phyloP scores from a whole-genome alignment of 2,797 vertebrate species.

The Dendrocincla tyrannina region DNA sequence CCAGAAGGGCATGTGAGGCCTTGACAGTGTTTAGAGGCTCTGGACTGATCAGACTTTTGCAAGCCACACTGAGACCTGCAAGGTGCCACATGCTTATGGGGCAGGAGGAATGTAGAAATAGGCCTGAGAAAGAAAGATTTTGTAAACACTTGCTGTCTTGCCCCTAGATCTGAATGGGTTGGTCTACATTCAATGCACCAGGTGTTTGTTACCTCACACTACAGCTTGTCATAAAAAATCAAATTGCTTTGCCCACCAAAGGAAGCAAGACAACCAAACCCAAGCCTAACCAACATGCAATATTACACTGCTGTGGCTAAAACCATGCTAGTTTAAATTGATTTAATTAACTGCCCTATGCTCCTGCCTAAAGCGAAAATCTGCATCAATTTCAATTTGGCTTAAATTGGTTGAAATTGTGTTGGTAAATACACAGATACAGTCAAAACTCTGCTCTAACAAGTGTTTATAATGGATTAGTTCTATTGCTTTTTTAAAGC shows the following conservation, averaged over 20 bases:
- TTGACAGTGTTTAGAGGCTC: not conserved
- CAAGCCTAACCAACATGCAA: not conserved
- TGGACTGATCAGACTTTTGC: not conserved
- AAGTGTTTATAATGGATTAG: slow-evolving; percentile 52
- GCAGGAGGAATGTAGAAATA: not conserved
- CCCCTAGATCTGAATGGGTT: not conserved
- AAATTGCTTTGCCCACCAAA: not conserved
- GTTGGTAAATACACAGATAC: slow-evolving; percentile 48
- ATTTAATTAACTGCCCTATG: slow-evolving; percentile 21
- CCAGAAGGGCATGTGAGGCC: not conserved
- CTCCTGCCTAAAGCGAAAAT: not conserved
- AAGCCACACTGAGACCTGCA: not conserved
- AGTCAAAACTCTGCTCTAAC: slow-evolving; percentile 27
- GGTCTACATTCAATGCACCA: not conserved
- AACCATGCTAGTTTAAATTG: not conserved
- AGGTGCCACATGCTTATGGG: fast-evolving
- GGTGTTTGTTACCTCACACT: not conserved
- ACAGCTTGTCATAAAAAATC: not conserved
- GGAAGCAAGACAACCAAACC: not conserved
- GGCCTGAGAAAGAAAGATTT: not conserved
- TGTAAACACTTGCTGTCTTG: not conserved
- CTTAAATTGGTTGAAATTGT: slow-evolving; percentile 20
- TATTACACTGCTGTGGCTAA: not conserved
- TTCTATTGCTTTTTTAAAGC: slow-evolving; percentile 42
- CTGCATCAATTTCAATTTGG: slow-evolving; percentile 22